Evolutionary conservation across 2,888 invertebrate species (phyloP).

Genomic region (Elysia crispata): DNA sequence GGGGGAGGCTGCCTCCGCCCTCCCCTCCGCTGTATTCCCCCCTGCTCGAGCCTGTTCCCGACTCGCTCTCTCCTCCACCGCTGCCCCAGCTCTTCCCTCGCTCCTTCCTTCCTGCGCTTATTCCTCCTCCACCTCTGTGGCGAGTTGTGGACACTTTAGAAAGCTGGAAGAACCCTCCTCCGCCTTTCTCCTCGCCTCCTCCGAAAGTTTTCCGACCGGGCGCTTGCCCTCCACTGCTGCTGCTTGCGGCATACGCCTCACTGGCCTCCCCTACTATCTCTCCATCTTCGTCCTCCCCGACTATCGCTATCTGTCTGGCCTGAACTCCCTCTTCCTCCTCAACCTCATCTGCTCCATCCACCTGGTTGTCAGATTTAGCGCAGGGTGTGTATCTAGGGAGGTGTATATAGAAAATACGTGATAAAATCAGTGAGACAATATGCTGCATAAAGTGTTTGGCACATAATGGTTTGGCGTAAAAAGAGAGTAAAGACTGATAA

Average conservation of each 20-base stretch:
- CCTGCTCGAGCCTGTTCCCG: conserved; percentile 81
- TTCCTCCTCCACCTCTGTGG: conserved; percentile 64
- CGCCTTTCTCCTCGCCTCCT: not conserved
- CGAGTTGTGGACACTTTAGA: not conserved
- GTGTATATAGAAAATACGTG: no score
- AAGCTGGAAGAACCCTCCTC: conserved; percentile 79
- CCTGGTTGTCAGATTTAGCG: conserved; percentile 70
- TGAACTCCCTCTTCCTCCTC: conserved; percentile 77
- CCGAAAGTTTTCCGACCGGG: not conserved
- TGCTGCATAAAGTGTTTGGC: no score
- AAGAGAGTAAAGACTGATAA: no score
- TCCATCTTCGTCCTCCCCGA: conserved; percentile 69
- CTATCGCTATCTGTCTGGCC: conserved; percentile 82
- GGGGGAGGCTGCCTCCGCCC: not conserved
- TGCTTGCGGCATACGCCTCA: not conserved
- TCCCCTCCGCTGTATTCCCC: conserved; percentile 75
- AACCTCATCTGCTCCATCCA: conserved; percentile 78
- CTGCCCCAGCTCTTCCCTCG: not conserved
- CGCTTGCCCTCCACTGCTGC: not conserved
- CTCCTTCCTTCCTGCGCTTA: not conserved
- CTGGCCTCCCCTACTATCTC: not conserved
- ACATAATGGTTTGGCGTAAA: no score
- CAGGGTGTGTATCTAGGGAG: conserved; percentile 77
- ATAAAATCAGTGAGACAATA: no score
- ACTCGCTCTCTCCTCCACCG: conserved; percentile 70